Evolutionary conservation across 2,797 vertebrate species (phyloP).

Genomic region (Martes flavigula): DNA sequence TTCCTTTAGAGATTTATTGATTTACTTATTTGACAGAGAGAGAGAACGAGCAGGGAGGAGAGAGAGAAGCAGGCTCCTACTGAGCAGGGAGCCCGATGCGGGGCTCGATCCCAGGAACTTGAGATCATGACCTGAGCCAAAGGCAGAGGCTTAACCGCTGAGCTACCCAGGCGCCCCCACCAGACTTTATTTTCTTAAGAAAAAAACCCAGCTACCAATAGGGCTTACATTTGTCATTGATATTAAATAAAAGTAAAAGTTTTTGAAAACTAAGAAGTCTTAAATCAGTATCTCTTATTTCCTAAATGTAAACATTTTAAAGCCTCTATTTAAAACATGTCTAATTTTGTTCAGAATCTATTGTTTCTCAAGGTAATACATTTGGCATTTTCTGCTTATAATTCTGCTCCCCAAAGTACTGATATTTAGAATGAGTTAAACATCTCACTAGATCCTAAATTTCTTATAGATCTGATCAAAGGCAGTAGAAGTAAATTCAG

Average conservation of each 20-base stretch:
- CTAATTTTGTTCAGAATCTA: not conserved
- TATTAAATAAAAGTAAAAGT: not conserved
- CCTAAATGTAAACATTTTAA: not conserved
- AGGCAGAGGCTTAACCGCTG: not conserved
- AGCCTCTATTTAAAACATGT: not conserved
- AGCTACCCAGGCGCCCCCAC: not conserved
- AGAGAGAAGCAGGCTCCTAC: not conserved
- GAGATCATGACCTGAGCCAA: not conserved
- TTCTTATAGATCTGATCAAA: not conserved
- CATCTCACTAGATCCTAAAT: not conserved
- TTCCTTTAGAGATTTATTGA: not conserved
- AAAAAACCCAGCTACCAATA: not conserved
- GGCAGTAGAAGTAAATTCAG: not conserved
- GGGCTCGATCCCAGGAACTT: not conserved
- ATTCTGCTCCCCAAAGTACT: not conserved
- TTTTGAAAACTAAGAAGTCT: not conserved
- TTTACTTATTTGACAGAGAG: not conserved
- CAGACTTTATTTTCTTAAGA: constrained; percentile 1
- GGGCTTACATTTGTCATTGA: not conserved
- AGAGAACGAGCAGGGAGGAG: not conserved
- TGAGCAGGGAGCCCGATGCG: not conserved
- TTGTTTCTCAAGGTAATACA: not conserved
- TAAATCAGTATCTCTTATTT: not conserved
- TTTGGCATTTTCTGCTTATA: not conserved
- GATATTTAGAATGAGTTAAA: not conserved